Evolutionary conservation across 1,140 invertebrate genomes (phyloP).

Genomic region (Centruroides sculpturatus): DNA sequence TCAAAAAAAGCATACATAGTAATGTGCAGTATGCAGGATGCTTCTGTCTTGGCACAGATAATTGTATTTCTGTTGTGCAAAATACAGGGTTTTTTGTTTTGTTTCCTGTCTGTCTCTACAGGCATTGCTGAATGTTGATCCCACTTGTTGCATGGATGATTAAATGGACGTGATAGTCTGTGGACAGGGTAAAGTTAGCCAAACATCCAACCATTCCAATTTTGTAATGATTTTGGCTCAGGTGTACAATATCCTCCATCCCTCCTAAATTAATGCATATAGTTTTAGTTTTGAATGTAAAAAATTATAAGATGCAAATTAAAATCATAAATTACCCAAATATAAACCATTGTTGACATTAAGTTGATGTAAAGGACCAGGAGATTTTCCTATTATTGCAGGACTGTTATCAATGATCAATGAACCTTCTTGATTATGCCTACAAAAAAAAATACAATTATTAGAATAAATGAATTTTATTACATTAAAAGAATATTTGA

Average conservation of each 20-base stretch:
- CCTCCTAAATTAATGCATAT: conserved; percentile 41
- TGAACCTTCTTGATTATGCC: conserved; percentile 68
- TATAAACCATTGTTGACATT: conserved; percentile 71
- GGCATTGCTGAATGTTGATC: conserved; percentile 33
- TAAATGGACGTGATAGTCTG: conserved; percentile 52
- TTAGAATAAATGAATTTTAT: no score
- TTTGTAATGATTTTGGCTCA: conserved; percentile 48
- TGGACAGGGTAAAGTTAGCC: conserved; percentile 57
- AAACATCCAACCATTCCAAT: conserved; percentile 62
- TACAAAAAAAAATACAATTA: conserved; percentile 30
- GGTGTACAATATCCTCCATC: conserved; percentile 50
- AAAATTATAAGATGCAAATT: neutral
- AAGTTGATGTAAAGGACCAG: conserved; percentile 64
- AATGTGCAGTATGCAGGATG: no score
- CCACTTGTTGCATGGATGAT: conserved; percentile 41
- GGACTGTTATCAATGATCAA: conserved; percentile 70
- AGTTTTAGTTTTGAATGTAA: no score
- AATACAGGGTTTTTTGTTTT: neutral
- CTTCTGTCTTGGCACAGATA: no score
- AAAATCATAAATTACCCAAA: conserved; percentile 47
- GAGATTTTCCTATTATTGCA: conserved; percentile 56
- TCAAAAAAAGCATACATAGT: no score
- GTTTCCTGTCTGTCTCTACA: conserved; percentile 9
- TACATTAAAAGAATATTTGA: no score
- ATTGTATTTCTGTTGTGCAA: no score